Conservation (phyloP, 2,113 vertebrate species). For the Halichoeres trimaculatus region DNA sequence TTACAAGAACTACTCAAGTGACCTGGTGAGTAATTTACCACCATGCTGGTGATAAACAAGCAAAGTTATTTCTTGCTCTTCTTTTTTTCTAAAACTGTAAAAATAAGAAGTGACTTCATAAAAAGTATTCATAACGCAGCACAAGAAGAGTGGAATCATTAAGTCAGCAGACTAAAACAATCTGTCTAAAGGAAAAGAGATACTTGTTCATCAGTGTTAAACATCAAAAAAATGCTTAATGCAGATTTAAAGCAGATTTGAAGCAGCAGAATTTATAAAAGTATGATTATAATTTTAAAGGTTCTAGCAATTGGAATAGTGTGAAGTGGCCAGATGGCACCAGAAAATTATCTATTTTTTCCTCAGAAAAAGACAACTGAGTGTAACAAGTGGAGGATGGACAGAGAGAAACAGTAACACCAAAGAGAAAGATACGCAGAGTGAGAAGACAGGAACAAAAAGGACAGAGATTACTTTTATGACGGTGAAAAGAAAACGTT, state of each 20-base stretch:
- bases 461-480: background rate
- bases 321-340: conserved; percentile 54
- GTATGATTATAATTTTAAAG: too few species aligned
- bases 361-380: conserved; percentile 38
- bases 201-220: background rate
- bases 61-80: background rate
- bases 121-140: too few species aligned
- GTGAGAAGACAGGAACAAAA: conserved; percentile 9
- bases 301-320: conserved; percentile 21
- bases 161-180: too few species aligned
- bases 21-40: too few species aligned
- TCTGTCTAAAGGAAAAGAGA: too few species aligned
- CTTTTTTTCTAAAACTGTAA: background rate
- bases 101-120: too few species aligned
- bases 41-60: too few species aligned
- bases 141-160: too few species aligned
- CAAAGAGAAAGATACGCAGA: conserved; percentile 25
- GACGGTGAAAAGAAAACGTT: background rate
- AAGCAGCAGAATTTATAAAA: conserved; percentile 8
- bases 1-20: too few species aligned
- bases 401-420: conserved; percentile 33
- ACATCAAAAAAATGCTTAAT: conserved; percentile 33
- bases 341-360: conserved; percentile 39
- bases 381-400: conserved; percentile 40
- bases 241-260: conserved; percentile 39